Base-by-base conservation (phyloP, 2,797 vertebrate species). In the Meriones psammophilus region DNA sequence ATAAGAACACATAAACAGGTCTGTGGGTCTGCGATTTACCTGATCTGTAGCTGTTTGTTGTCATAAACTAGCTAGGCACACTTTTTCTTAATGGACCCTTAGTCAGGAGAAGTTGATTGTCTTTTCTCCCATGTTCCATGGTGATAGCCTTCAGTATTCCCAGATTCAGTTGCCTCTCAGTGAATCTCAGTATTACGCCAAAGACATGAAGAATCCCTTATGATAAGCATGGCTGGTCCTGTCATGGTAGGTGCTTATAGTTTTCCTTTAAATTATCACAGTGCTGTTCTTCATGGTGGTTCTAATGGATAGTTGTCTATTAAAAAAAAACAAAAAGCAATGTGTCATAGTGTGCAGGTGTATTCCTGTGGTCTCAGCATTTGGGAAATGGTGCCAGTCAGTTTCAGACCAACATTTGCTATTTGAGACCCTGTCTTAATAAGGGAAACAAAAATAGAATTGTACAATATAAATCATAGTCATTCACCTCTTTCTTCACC, bases 151-250 rank as follows among this genome's bases (percentile, higher is more conserved):
- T 86, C 39, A 58, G 0, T 0, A 56, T 33, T 36, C 20, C 8
- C 24, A 22, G 42, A 81, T 42, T 28, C 9, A 6, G 56, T 77
- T 8, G 26, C 7, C 28, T 56, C 1, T 69, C 18, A 14, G 1
- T 30, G 26, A 39, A 5, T 42, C 1, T 4, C 0, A 56, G 28
- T 22, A 58, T 3, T 42, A 8, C 8, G 9, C 7, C 13, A 8
- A 2, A 2, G 22, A 60, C 18, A 1, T 3, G 46, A 73, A 10
- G 8, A 62, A 1, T 60, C 10, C n/a, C 1, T 1, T 13, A 5
- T 1, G 2, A 13, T 64, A 33, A 33, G 5, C 5, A 1, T 60
- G 6, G 58, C 56, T 91, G 68, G 4, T 68, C 12, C 69, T 54
- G 42, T 95, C 56, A 22, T 33, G 33, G 22, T 85, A 5, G 76